Evolutionary conservation across 2,113 vertebrate genomes (phyloP).

Genomic region (Delphinapterus leucas): DNA sequence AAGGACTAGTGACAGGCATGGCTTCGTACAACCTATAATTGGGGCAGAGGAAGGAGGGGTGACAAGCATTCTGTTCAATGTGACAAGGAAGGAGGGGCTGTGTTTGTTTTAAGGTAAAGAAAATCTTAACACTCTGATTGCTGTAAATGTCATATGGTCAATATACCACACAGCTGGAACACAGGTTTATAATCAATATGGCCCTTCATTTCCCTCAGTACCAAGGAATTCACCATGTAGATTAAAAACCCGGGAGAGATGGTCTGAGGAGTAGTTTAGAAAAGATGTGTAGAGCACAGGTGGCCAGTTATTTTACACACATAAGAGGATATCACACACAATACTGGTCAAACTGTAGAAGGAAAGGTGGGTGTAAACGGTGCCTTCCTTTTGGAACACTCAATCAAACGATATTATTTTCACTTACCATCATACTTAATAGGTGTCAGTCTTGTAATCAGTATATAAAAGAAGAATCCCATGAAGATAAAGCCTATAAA

Average conservation of each 20-base stretch:
- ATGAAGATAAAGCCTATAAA: conserved; percentile 92
- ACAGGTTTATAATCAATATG: not conserved
- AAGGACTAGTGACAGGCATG: not conserved
- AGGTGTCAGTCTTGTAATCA: conserved; percentile 85
- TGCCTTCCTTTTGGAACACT: not conserved
- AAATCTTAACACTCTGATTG: not conserved
- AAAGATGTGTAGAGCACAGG: not conserved
- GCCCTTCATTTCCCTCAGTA: not conserved
- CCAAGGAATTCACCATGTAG: not conserved
- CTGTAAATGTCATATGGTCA: not conserved
- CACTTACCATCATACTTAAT: conserved; percentile 90
- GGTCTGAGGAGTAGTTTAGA: not conserved
- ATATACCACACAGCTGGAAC: not conserved
- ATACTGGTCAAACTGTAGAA: not conserved
- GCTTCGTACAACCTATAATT: not conserved
- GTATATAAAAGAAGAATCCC: conserved; percentile 90
- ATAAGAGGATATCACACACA: not conserved
- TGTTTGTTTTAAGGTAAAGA: not conserved
- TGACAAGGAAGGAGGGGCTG: not conserved
- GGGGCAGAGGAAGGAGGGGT: not conserved
- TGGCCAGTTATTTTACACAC: not conserved
- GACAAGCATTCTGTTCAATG: not conserved
- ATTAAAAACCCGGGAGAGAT: not conserved
- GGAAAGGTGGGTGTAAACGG: not conserved
- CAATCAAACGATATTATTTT: not conserved